phyloP scores from a whole-genome alignment of 2,888 invertebrate species.

The Ceratothoa steindachneri region DNA sequence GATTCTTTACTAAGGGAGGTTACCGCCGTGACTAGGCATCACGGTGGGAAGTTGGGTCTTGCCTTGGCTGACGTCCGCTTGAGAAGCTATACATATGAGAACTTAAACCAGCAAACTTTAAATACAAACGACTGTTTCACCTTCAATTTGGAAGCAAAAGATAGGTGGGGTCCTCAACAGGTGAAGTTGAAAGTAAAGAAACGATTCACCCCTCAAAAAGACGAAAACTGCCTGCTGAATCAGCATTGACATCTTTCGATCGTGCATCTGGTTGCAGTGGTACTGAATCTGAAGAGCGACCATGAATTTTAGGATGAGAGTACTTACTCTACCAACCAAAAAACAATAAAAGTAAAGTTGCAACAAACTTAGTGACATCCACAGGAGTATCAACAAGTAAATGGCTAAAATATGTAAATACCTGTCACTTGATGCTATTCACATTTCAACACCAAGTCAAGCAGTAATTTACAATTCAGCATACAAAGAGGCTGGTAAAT shows the following conservation, averaged over 20 bases:
- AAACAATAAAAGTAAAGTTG: conserved; percentile 5
- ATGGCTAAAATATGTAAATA: conserved; percentile 1
- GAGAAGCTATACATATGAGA: no score
- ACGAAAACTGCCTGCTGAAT: conserved; percentile 8
- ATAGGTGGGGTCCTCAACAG: conserved; percentile 4
- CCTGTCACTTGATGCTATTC: conserved; percentile 9
- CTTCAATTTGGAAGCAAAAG: background rate
- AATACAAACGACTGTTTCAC: background rate
- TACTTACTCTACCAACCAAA: conserved; percentile 1
- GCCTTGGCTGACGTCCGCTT: no score
- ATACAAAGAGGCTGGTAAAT: conserved; percentile 4
- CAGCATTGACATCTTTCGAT: background rate
- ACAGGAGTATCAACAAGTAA: conserved; percentile 11
- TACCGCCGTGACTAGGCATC: no score
- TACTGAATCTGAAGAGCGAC: conserved; percentile 3
- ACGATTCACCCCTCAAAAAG: conserved; percentile 2
- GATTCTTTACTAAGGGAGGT: no score
- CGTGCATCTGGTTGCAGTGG: conserved; percentile 1
- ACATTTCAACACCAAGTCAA: conserved; percentile 1
- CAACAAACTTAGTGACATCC: conserved; percentile 13
- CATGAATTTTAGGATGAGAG: conserved; percentile 4
- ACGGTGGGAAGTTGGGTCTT: no score
- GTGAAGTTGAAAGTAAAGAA: conserved; percentile 8
- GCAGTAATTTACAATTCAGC: background rate
- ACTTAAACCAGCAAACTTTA: no score